Percentiles rank a stretch among this genome's conserved stretches.
These are phyloP conservation scores for Acanthis flammea DNA, from an alignment of 2,797 vertebrate genomes.

Conservation along the genomic window DNA sequence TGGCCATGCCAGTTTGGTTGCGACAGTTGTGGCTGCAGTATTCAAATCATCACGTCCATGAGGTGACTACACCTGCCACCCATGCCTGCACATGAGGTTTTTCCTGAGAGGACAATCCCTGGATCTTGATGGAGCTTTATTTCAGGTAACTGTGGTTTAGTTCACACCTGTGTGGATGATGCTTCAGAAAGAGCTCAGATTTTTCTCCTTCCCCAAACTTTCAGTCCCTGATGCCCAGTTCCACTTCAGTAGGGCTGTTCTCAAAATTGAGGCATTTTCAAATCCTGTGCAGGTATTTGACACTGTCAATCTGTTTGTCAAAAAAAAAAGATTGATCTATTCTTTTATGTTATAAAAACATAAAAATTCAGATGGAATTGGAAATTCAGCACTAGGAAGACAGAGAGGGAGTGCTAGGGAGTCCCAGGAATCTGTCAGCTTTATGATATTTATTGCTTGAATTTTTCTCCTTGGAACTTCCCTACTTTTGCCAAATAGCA, in stretches of 20 bases:
- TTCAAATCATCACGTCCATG: not conserved
- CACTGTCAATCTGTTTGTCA: not conserved
- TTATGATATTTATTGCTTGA: not conserved
- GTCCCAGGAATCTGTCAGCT: not conserved
- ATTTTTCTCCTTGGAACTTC: not conserved
- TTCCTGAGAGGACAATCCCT: not conserved
- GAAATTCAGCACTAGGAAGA: not conserved
- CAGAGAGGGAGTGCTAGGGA: not conserved
- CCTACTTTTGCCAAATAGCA: not conserved
- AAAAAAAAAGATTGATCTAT: not conserved
- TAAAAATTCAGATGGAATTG: not conserved
- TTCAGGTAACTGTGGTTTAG: not conserved
- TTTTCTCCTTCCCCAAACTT: not conserved
- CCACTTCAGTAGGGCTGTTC: not conserved
- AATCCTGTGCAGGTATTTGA: not conserved
- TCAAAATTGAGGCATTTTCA: not conserved
- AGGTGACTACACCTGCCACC: not conserved
- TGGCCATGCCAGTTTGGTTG: not conserved
- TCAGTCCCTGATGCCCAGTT: not conserved
- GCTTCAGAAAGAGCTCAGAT: rapidly evolving
- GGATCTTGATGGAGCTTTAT: not conserved
- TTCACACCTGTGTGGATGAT: too few relatives aligned
- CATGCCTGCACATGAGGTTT: rapidly evolving
- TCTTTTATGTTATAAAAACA: not conserved
- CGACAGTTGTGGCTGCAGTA: not conserved